phyloP scores from a whole-genome alignment of 2,888 invertebrate genomes.

The Agrenia bidenticulata region DNA sequence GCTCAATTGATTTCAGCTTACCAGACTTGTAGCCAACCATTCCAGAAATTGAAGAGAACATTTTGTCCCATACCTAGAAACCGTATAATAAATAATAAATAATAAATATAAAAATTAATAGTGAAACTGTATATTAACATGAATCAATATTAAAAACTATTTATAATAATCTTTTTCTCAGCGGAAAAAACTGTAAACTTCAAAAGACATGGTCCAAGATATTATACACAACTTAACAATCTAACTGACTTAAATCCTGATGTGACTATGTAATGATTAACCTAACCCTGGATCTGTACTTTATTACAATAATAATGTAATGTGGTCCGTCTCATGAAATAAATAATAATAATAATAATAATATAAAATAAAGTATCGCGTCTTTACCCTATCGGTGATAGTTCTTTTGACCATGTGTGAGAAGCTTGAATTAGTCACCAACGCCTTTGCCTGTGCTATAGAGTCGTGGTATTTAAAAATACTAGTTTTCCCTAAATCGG shows the following conservation, averaged over 20 bases:
- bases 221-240: not conserved
- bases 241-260: not conserved
- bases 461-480: slow-evolving; percentile 35
- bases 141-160: no score
- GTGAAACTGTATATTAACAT: no score
- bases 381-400: slow-evolving; percentile 36
- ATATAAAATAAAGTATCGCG: not conserved
- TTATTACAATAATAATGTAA: no score
- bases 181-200: no score
- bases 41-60: slow-evolving; percentile 31
- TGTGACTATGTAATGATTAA: not conserved
- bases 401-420: slow-evolving; percentile 35
- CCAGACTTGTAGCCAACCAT: slow-evolving; percentile 42
- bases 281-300: no score
- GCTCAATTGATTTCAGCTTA: slow-evolving; percentile 35
- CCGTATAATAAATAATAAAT: not conserved
- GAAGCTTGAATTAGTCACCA: slow-evolving; percentile 36
- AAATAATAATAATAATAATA: not conserved
- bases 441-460: slow-evolving; percentile 33
- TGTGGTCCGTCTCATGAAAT: no score
- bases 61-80: slow-evolving; percentile 42
- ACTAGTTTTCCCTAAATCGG: slow-evolving; percentile 34
- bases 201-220: no score
- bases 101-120: not conserved
- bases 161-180: no score